phyloP scores from a whole-genome alignment of 2,888 invertebrate species.

The Ceriagrion tenellum region DNA sequence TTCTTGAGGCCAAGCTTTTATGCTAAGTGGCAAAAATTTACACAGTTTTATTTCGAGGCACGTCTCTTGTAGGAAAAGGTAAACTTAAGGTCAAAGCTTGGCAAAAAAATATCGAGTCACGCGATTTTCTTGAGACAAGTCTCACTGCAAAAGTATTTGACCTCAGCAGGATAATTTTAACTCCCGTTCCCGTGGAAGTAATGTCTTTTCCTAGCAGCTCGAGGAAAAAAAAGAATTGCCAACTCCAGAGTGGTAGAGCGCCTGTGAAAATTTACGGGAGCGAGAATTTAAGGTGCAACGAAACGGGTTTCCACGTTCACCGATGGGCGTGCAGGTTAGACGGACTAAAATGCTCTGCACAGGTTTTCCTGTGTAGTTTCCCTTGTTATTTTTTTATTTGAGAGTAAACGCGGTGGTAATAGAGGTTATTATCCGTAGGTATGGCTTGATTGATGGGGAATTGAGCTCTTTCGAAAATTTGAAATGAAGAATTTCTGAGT shows the following conservation, averaged over 20 bases:
- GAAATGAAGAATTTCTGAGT: no score
- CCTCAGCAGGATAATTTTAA: conserved; percentile 5
- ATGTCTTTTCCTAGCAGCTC: not conserved
- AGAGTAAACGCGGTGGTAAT: not conserved
- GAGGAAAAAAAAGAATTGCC: not conserved
- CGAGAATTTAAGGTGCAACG: not conserved
- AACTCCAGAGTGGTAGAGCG: not conserved
- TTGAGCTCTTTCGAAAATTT: not conserved
- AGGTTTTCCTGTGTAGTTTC: not conserved
- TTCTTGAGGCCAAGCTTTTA: not conserved
- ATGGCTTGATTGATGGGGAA: not conserved
- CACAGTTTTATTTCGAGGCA: not conserved
- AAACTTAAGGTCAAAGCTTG: not conserved
- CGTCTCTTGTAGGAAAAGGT: not conserved
- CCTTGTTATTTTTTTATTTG: not conserved
- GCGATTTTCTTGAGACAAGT: conserved; percentile 8
- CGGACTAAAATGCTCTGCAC: not conserved
- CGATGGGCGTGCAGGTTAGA: not conserved
- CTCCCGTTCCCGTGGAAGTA: not conserved
- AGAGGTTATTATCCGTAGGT: not conserved
- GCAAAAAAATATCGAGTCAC: conserved; percentile 1
- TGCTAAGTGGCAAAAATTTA: conserved; percentile 28
- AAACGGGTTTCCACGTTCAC: not conserved
- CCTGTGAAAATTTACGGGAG: not conserved
- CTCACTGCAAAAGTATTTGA: not conserved